Conservation (phyloP, 2,888 invertebrate genomes). For the Mythimna pallens region DNA sequence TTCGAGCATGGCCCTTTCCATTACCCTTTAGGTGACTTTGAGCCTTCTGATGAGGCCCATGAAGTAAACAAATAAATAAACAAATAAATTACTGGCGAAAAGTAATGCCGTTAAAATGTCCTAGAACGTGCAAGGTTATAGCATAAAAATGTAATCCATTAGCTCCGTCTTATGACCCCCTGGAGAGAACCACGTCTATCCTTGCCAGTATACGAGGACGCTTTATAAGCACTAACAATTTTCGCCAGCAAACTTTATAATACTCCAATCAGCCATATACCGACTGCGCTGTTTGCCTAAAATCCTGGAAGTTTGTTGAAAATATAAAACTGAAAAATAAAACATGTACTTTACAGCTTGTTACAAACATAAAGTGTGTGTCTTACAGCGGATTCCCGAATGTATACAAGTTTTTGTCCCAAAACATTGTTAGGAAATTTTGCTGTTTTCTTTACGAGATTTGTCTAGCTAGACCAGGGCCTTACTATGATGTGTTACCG, state of each 20-base stretch:
- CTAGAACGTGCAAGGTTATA: constrained; percentile 10
- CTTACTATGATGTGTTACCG: too few relatives aligned
- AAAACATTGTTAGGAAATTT: constrained; percentile 15
- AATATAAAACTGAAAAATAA: constrained; percentile 51
- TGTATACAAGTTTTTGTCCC: constrained; percentile 36
- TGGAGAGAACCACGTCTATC: neutral
- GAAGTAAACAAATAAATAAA: too few relatives aligned
- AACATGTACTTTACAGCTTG: constrained; percentile 37
- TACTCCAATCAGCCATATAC: constrained; percentile 45
- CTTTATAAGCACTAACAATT: constrained; percentile 42
- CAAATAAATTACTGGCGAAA: too few relatives aligned
- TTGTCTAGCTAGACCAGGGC: neutral
- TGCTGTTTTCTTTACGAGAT: constrained; percentile 3
- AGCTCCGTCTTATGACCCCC: constrained; percentile 31
- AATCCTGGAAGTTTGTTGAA: constrained; percentile 29
- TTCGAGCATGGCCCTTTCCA: too few relatives aligned
- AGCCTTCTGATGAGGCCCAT: too few relatives aligned
- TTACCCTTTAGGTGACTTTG: too few relatives aligned
- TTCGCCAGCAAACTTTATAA: constrained; percentile 40
- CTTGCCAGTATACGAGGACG: constrained; percentile 12
- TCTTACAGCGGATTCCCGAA: constrained; percentile 33
- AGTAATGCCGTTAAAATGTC: constrained; percentile 14
- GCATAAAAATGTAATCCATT: constrained; percentile 52
- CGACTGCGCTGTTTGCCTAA: constrained; percentile 12
- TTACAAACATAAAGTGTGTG: constrained; percentile 38